phyloP scores from a whole-genome alignment of 2,888 invertebrate species.

The Piscicola geometra region DNA sequence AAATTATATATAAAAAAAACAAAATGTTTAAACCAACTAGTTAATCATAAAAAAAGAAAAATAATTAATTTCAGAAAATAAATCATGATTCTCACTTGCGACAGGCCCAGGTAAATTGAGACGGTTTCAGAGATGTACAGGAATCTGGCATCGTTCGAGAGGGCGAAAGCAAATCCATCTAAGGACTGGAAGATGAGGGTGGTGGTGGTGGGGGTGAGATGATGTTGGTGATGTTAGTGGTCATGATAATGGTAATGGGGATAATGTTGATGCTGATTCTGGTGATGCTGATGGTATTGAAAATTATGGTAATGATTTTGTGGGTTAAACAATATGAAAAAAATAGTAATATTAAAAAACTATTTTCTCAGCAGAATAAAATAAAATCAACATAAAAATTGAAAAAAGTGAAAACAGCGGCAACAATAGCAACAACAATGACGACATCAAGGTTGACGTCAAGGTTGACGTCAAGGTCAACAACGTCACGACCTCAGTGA shows the following conservation, averaged over 20 bases:
- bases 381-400: background rate
- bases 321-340: too few relatives aligned
- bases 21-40: too few relatives aligned
- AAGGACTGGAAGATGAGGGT: slow-evolving; percentile 66
- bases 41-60: background rate
- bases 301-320: too few relatives aligned
- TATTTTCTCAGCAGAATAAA: background rate
- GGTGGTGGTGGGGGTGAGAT: too few relatives aligned
- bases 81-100: slow-evolving; percentile 79
- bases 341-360: too few relatives aligned
- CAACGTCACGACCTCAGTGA: background rate
- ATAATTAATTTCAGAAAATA: background rate
- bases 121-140: slow-evolving; percentile 99
- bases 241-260: too few relatives aligned
- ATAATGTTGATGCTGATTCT: too few relatives aligned
- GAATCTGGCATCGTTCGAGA: slow-evolving; percentile 92
- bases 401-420: background rate
- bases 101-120: slow-evolving; percentile 97
- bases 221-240: background rate
- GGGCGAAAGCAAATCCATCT: slow-evolving; percentile 93
- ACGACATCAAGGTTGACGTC: too few relatives aligned
- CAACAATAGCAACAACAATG: background rate
- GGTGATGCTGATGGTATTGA: too few relatives aligned
- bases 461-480: background rate
- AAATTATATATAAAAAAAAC: too few relatives aligned